Percentiles rank a stretch among this genome's conserved stretches.
phyloP scores from a whole-genome alignment of 2,888 invertebrate genomes.

The Halictus ligatus region DNA sequence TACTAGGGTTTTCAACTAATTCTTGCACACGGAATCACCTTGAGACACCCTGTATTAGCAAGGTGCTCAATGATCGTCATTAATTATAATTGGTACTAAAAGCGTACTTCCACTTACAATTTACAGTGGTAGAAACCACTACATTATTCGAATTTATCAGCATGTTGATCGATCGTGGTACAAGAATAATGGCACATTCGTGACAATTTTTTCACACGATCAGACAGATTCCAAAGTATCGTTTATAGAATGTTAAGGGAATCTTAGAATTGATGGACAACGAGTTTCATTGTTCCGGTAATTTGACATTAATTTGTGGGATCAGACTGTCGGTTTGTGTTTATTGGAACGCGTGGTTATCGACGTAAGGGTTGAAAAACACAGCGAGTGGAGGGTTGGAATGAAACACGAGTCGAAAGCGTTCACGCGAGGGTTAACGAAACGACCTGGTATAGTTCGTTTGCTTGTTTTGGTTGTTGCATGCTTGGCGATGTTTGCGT shows the following conservation, averaged over 20 bases:
- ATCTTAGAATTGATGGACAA: not conserved
- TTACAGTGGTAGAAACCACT: too few relatives aligned
- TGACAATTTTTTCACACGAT: too few relatives aligned
- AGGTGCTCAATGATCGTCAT: too few relatives aligned
- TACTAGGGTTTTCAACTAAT: not conserved
- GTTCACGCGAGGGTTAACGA: not conserved
- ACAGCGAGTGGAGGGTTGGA: not conserved
- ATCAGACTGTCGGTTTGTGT: not conserved
- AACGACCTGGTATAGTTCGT: not conserved
- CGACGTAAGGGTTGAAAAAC: not conserved
- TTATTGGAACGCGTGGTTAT: not conserved
- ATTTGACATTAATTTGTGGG: not conserved
- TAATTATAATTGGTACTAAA: too few relatives aligned
- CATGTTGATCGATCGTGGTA: not conserved
- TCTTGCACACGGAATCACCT: too few relatives aligned
- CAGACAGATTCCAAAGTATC: too few relatives aligned
- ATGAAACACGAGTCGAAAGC: not conserved
- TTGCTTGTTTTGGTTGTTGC: constrained; percentile 3
- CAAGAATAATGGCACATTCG: not conserved
- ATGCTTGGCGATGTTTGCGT: not conserved
- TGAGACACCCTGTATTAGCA: too few relatives aligned
- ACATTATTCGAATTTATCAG: too few relatives aligned
- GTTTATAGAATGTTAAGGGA: too few relatives aligned
- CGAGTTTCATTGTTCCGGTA: not conserved
- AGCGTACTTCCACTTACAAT: too few relatives aligned